Evolutionary conservation across 2,888 invertebrate species (phyloP).

Genomic region (Chydorus sphaericus): DNA sequence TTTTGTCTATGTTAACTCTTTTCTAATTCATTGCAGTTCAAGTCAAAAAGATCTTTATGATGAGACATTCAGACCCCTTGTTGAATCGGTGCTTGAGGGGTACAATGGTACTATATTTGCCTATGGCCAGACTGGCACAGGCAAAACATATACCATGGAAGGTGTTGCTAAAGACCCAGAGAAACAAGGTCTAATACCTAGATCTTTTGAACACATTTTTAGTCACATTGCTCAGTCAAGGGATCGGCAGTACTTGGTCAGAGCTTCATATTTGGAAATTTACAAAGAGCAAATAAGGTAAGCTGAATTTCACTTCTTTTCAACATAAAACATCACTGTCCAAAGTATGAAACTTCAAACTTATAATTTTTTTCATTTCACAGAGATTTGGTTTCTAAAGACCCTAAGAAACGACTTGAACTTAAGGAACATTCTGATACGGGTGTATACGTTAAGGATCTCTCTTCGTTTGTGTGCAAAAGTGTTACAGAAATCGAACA

Average conservation of each 20-base stretch:
- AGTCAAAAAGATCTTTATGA: slow-evolving; percentile 87
- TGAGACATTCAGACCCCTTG: slow-evolving; percentile 86
- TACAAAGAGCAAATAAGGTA: slow-evolving; percentile 70
- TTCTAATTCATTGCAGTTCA: slow-evolving; percentile 38
- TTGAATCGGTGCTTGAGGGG: slow-evolving; percentile 79
- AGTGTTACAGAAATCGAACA: slow-evolving; percentile 84
- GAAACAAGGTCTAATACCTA: slow-evolving; percentile 50
- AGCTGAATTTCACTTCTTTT: not conserved
- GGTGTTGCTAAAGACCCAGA: slow-evolving; percentile 39
- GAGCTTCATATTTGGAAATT: slow-evolving; percentile 68
- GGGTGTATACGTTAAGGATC: slow-evolving; percentile 49
- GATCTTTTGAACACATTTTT: slow-evolving; percentile 76
- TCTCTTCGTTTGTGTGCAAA: slow-evolving; percentile 88
- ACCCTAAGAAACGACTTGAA: slow-evolving; percentile 41
- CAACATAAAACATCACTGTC: not conserved
- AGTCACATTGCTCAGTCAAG: slow-evolving; percentile 61
- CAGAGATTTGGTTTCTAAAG: slow-evolving; percentile 47
- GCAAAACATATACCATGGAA: slow-evolving; percentile 83
- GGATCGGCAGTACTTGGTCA: slow-evolving; percentile 52
- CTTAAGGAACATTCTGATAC: slow-evolving; percentile 49
- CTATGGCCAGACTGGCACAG: slow-evolving; percentile 84
- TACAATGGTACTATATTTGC: slow-evolving; percentile 89
- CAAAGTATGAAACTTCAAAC: too few relatives aligned
- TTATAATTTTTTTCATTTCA: slow-evolving; percentile 19
- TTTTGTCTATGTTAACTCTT: not conserved